These are phyloP conservation scores for Macrotis lagotis DNA, from an alignment of 2,113 vertebrate species.

Conservation along the genomic window DNA sequence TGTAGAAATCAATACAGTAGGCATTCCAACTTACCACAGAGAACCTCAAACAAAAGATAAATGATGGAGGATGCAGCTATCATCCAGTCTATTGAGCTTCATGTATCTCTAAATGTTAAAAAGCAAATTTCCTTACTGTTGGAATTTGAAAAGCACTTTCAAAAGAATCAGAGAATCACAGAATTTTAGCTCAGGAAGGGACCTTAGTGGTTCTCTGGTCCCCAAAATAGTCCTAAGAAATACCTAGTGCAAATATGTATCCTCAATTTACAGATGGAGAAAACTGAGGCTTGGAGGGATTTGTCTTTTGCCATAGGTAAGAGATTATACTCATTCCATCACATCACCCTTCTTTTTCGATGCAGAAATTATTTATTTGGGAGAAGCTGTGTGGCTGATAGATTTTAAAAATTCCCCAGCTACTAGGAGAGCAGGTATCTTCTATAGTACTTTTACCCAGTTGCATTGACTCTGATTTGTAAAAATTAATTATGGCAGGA, in stretches of 20 bases:
- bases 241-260: not conserved
- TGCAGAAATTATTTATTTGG: constrained; percentile 22
- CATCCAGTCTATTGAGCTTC: not conserved
- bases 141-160: not conserved
- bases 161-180: not conserved
- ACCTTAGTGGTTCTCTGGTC: not conserved
- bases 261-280: not conserved
- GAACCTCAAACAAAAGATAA: not conserved
- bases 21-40: not conserved
- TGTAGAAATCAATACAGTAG: not conserved
- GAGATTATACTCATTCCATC: not conserved
- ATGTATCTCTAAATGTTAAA: not conserved
- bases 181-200: not conserved
- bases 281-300: not conserved
- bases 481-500: constrained; percentile 57
- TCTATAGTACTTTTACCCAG: constrained; percentile 61
- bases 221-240: not conserved
- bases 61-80: not conserved
- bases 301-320: not conserved
- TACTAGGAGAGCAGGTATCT: not conserved
- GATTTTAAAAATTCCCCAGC: not conserved
- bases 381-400: constrained; percentile 50
- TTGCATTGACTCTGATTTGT: constrained; percentile 51
- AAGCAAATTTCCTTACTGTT: not conserved
- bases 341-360: not conserved